Evolutionary conservation across 2,113 vertebrate species (phyloP).

Genomic region (Melanerpes aurifrons): DNA sequence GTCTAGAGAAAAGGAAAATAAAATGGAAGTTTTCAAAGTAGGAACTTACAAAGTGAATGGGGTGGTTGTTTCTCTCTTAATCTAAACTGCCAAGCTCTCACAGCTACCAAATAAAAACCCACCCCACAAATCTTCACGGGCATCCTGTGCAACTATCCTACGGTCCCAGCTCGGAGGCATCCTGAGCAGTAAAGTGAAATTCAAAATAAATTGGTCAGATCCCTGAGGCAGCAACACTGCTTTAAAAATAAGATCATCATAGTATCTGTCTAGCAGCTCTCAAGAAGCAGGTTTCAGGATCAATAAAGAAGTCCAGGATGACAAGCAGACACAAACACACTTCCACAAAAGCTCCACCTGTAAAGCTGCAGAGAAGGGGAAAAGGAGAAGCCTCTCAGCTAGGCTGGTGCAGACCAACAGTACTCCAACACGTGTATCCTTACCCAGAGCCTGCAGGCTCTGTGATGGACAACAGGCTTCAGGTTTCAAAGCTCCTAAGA

Average conservation of each 20-base stretch:
- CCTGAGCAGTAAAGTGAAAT: background rate
- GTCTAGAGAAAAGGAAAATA: background rate
- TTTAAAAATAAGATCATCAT: background rate
- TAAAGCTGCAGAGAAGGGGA: background rate
- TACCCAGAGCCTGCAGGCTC: background rate
- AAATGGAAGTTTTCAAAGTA: background rate
- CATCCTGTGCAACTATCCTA: background rate
- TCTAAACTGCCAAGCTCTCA: background rate
- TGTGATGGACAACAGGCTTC: background rate
- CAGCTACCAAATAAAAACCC: background rate
- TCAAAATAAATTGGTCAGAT: background rate
- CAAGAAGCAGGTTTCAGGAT: background rate
- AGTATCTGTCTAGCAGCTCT: background rate
- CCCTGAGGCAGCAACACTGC: background rate
- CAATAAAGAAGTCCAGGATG: background rate
- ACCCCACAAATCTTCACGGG: background rate
- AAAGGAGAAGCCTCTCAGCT: background rate
- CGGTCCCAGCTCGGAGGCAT: background rate
- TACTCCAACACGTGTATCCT: background rate
- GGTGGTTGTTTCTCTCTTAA: background rate
- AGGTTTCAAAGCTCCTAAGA: background rate
- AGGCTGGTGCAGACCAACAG: fast-evolving
- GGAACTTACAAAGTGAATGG: background rate
- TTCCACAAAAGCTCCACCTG: background rate
- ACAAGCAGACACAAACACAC: background rate